These are phyloP conservation scores for Sinopyrophorus schimmeli DNA, from an alignment of 2,888 invertebrate species.

Conservation along the genomic window DNA sequence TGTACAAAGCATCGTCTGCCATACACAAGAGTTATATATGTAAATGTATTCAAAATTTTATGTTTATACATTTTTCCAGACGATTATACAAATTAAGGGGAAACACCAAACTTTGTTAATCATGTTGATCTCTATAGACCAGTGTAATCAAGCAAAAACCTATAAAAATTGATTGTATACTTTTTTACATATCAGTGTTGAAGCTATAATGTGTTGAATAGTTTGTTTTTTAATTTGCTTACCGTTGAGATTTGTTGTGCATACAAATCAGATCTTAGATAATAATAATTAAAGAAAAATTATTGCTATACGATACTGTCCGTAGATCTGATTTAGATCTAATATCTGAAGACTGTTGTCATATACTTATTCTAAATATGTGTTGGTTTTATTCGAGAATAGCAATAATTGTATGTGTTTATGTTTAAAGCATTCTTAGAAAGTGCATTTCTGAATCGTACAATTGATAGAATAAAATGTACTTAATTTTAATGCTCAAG, in stretches of 20 bases:
- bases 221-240: conserved; percentile 9
- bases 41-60: conserved; percentile 18
- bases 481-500: conserved; percentile 51
- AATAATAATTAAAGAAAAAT: conserved; percentile 13
- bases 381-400: conserved; percentile 37
- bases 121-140: conserved; percentile 12
- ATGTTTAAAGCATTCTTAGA: conserved; percentile 31
- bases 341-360: conserved; percentile 29
- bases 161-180: conserved; percentile 25
- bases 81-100: conserved; percentile 26
- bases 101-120: conserved; percentile 31
- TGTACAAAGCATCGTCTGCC: conserved; percentile 29
- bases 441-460: conserved; percentile 29
- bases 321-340: conserved; percentile 30
- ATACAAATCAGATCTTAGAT: conserved; percentile 8
- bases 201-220: conserved; percentile 14
- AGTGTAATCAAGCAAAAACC: conserved; percentile 17
- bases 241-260: conserved; percentile 6
- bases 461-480: conserved; percentile 37
- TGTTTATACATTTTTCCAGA: conserved; percentile 19
- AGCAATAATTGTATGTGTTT: conserved; percentile 52
- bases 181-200: conserved; percentile 32
- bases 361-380: conserved; percentile 30
- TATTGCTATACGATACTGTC: conserved; percentile 32
- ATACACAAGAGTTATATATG: conserved; percentile 16